Percentiles rank a stretch among this genome's conserved stretches.
Conservation (phyloP, 2,113 vertebrate genomes). For the Callorhinus ursinus region DNA sequence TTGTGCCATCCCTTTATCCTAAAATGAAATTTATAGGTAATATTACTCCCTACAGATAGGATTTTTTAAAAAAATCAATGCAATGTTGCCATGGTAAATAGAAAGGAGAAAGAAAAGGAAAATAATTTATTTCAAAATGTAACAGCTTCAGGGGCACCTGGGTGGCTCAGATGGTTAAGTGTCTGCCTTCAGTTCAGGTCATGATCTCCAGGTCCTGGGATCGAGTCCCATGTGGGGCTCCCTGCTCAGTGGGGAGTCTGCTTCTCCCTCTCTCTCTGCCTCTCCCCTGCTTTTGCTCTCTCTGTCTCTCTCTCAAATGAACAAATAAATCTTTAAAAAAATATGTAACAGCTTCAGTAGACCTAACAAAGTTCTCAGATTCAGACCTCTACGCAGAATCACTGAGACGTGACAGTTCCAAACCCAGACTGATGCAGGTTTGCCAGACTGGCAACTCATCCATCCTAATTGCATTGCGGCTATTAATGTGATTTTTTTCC, state of each 20-base stretch:
- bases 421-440: accelerated
- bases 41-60: background rate
- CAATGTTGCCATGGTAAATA: background rate
- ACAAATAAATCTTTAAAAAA: no score
- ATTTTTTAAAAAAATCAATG: background rate
- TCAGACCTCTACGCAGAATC: background rate
- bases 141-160: background rate
- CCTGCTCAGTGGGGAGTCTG: no score
- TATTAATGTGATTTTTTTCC: background rate
- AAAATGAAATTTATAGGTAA: background rate
- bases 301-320: no score
- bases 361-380: background rate
- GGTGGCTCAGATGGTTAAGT: no score
- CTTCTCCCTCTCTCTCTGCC: no score
- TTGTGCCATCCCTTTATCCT: background rate
- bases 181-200: no score
- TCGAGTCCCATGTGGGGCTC: no score
- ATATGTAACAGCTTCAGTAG: background rate
- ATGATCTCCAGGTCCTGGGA: no score
- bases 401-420: background rate
- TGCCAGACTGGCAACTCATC: background rate
- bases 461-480: background rate
- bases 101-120: background rate
- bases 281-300: no score
- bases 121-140: background rate